Evolutionary conservation across 2,797 vertebrate genomes (phyloP), one percentile per base, ranked within the genome.

Genomic region (Girardinus metallicus): DNA sequence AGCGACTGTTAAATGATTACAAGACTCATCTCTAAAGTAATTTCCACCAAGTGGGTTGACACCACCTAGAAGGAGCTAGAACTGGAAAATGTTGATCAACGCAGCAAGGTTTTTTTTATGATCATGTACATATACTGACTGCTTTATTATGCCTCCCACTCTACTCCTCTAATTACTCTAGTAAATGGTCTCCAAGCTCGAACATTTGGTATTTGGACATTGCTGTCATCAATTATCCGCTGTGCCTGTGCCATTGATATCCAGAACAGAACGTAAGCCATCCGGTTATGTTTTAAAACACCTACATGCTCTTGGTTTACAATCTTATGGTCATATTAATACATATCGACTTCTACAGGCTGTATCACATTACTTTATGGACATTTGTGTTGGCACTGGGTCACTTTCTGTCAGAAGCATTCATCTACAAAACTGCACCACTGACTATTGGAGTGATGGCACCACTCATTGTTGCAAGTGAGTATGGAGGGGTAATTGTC

Each of bases 131-230:
- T 29, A 29, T 71, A 15, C 23, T 8, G 5, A 71, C 41, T 29
- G 23, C 41, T 44, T 44, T 8, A 71, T 71, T 26, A 26, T 71
- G 23, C 26, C 13, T 10, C 23, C 23, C 6, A 5, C 11, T n/a
- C 2, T 39, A 23, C 53, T 80, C 75, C 55, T 26, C 39, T 13
- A 15, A 53, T 57, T 34, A 55, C 79, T 78, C 23, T 85, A 99
- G 99, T 99, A 87, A 99, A 99, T 53, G 98, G 97, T 64, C 97
- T 99, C 75, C 98, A 99, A 85, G 98, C 98, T 83, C 96, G 98
- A 79, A 99, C 97, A 6, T 99, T 98, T 90, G 98, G 99, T 36
- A 97, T 99, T 79, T 99, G 99, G 99, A 99, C 97, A 0, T 89
- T 99, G 84, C 92, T 99, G 44, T 97, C 98, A 0, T 99, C 98